These are phyloP conservation scores for Perizoma affinitatum DNA, from an alignment of 2,888 invertebrate genomes.

Conservation along the genomic window DNA sequence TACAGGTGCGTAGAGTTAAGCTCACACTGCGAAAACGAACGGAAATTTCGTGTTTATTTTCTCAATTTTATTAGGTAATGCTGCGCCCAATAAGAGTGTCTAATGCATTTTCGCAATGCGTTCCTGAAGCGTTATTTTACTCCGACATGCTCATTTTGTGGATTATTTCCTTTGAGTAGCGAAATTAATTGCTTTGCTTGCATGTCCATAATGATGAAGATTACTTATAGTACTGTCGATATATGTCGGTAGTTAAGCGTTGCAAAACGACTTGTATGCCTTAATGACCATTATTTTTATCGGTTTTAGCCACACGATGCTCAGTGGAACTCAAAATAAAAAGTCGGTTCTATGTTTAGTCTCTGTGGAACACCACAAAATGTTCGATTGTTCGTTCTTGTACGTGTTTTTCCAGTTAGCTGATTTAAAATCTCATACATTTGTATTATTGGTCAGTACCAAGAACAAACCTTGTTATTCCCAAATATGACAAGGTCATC, in stretches of 20 bases:
- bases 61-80: too few relatives aligned
- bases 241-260: constrained; percentile 24
- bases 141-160: constrained; percentile 47
- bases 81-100: not conserved
- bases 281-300: not conserved
- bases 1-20: constrained; percentile 42
- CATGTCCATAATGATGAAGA: constrained; percentile 38
- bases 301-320: too few relatives aligned
- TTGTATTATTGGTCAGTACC: too few relatives aligned
- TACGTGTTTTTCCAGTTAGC: too few relatives aligned
- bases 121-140: constrained; percentile 37
- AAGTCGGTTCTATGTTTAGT: too few relatives aligned
- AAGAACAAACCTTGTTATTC: too few relatives aligned
- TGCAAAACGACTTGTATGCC: constrained; percentile 9
- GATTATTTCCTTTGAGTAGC: constrained; percentile 57
- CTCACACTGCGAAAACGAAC: constrained; percentile 18
- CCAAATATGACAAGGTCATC: too few relatives aligned
- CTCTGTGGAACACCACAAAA: too few relatives aligned
- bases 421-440: too few relatives aligned
- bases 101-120: constrained; percentile 27
- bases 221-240: constrained; percentile 31
- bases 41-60: constrained; percentile 4
- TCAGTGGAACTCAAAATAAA: too few relatives aligned
- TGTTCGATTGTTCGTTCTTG: too few relatives aligned
- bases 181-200: constrained; percentile 50